phyloP scores from a whole-genome alignment of 2,888 invertebrate species.

The Candidula unifasciata region DNA sequence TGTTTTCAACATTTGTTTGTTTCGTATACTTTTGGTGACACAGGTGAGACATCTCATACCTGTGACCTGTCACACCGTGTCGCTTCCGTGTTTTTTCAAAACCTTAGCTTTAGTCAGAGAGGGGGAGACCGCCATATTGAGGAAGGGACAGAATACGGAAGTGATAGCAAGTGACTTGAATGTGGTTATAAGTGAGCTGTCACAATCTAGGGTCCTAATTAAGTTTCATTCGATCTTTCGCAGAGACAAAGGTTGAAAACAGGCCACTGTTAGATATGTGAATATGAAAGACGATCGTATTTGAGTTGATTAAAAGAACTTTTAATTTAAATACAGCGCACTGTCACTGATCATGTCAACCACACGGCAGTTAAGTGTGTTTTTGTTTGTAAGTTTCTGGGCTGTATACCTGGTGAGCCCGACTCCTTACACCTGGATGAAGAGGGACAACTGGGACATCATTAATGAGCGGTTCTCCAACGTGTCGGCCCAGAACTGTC shows the following conservation, averaged over 20 bases:
- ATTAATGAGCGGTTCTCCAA: conserved; percentile 89
- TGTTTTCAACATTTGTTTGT: too few relatives aligned
- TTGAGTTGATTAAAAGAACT: neutral
- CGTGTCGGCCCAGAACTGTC: conserved; percentile 92
- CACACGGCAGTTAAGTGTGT: conserved; percentile 18
- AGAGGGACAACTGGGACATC: conserved; percentile 92
- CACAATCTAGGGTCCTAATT: neutral
- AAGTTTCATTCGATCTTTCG: neutral
- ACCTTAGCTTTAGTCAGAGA: neutral
- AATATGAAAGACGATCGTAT: neutral
- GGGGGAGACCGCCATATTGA: conserved; percentile 30
- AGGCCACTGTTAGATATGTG: neutral
- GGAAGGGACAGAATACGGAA: conserved; percentile 39
- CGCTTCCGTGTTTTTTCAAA: conserved; percentile 31
- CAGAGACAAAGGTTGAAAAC: neutral
- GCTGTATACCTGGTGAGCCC: conserved; percentile 32
- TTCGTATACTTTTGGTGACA: conserved; percentile 1
- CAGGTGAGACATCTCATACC: conserved; percentile 6
- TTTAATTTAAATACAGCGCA: neutral
- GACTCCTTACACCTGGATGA: conserved; percentile 87
- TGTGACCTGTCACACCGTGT: conserved; percentile 30
- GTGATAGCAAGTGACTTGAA: neutral
- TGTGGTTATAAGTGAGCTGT: neutral
- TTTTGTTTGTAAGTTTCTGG: conserved; percentile 41
- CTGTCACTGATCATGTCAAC: too few relatives aligned